A percentile compares a stretch with the other conserved stretches of the same genome.
phyloP scores from a whole-genome alignment of 2,888 invertebrate genomes.

The Dastarcus helophoroides region DNA sequence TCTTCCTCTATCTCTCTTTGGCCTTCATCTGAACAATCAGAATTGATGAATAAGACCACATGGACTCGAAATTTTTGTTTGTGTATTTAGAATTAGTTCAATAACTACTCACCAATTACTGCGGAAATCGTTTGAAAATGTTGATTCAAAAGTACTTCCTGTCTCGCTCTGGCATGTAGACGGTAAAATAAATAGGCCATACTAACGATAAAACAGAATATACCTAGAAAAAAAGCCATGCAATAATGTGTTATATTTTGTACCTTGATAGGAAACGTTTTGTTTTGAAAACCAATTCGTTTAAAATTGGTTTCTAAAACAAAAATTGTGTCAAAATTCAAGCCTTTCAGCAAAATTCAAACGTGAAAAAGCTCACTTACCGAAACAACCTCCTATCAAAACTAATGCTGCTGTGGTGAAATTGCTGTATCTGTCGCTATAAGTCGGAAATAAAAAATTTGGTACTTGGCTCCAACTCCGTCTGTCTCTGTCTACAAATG shows the following conservation, averaged over 20 bases:
- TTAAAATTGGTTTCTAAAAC: too few relatives aligned
- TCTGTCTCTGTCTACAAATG: constrained; percentile 37
- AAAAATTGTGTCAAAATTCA: too few relatives aligned
- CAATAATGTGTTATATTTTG: too few relatives aligned
- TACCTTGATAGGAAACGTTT: too few relatives aligned
- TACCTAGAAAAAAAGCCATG: constrained; percentile 32
- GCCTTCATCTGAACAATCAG: constrained; percentile 27
- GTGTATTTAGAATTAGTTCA: background rate
- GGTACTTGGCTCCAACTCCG: constrained; percentile 56
- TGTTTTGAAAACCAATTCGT: too few relatives aligned
- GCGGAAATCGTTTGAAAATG: constrained; percentile 58
- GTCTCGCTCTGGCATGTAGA: constrained; percentile 48
- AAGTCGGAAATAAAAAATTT: constrained; percentile 62
- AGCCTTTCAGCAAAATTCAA: too few relatives aligned
- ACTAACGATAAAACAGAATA: constrained; percentile 50
- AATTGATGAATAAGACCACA: background rate
- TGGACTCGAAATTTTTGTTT: background rate
- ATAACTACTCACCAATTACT: constrained; percentile 42
- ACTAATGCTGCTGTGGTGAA: constrained; percentile 52
- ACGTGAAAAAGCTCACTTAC: constrained; percentile 21
- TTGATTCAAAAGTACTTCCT: constrained; percentile 52
- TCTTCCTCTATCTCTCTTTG: constrained; percentile 32
- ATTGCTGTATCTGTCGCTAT: constrained; percentile 48
- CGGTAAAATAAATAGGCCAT: constrained; percentile 51
- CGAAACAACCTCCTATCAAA: constrained; percentile 52